Conservation (phyloP, 2,888 invertebrate species). For the Diachrysia chrysitis region DNA sequence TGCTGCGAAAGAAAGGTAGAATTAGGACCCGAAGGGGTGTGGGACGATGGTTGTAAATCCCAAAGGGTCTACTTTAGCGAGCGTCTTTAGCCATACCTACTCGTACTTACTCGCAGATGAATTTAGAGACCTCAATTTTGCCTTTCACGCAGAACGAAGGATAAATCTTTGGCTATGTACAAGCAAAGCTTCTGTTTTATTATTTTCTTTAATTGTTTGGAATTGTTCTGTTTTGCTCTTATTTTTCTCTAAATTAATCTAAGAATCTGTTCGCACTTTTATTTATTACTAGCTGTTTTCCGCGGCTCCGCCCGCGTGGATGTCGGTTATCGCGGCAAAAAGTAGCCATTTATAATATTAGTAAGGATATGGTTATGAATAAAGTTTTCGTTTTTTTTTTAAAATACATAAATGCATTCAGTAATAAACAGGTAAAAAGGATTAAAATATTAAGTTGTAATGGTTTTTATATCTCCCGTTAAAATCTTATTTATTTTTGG, state of each 20-base stretch:
- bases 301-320: too few relatives aligned
- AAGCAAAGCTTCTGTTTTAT: constrained; percentile 10
- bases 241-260: not conserved
- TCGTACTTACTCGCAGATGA: constrained; percentile 43
- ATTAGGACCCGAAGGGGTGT: constrained; percentile 60
- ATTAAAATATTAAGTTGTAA: too few relatives aligned
- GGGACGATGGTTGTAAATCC: constrained; percentile 59
- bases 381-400: too few relatives aligned
- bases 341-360: too few relatives aligned
- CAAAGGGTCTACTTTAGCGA: constrained; percentile 59
- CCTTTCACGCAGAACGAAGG: constrained; percentile 18
- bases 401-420: too few relatives aligned
- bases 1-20: constrained; percentile 57
- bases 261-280: not conserved
- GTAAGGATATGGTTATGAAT: too few relatives aligned
- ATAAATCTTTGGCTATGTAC: constrained; percentile 12
- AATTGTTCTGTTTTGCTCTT: not conserved
- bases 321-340: too few relatives aligned
- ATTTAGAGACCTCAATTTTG: constrained; percentile 48
- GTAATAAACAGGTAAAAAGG: too few relatives aligned
- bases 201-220: constrained; percentile 12
- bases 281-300: too few relatives aligned
- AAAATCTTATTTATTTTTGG: too few relatives aligned
- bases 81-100: constrained; percentile 54
- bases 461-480: too few relatives aligned